A percentile compares a stretch with the other conserved stretches of the same genome.
Evolutionary conservation across 2,888 invertebrate genomes (phyloP).

Genomic region (Anorthoa munda): DNA sequence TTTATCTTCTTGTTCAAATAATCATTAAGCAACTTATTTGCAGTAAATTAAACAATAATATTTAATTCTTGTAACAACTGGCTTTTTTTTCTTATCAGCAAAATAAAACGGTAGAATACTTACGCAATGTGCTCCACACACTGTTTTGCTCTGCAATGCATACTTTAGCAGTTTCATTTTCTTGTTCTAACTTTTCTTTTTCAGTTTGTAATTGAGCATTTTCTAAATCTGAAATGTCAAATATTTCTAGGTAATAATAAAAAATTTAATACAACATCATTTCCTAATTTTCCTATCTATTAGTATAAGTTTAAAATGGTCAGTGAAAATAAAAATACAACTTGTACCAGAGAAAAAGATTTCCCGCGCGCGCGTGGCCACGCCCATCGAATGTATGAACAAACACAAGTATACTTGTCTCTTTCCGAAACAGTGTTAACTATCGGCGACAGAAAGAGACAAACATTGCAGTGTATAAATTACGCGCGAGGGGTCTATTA

Average conservation of each 20-base stretch:
- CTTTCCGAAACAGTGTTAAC: conserved; percentile 16
- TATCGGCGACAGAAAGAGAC: conserved; percentile 39
- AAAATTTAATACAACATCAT: not conserved
- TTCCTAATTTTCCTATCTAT: not conserved
- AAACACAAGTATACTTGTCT: conserved; percentile 43
- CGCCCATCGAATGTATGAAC: conserved; percentile 35
- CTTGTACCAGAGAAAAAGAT: not conserved
- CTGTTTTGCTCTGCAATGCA: conserved; percentile 51
- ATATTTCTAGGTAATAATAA: not conserved
- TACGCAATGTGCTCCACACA: conserved; percentile 70
- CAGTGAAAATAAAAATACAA: no score
- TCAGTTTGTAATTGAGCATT: conserved; percentile 41
- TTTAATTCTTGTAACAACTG: not conserved
- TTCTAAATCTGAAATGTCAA: conserved; percentile 54
- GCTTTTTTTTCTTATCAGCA: conserved; percentile 15
- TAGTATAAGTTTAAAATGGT: no score
- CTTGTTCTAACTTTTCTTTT: conserved; percentile 63
- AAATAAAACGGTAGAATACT: conserved; percentile 47
- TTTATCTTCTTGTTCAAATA: conserved; percentile 27
- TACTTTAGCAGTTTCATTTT: conserved; percentile 24
- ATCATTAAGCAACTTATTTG: not conserved
- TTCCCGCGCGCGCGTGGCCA: not conserved
- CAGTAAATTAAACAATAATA: not conserved
- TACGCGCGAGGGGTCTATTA: conserved; percentile 35
- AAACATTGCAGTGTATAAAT: not conserved